Evolutionary conservation across 2,797 vertebrate species (phyloP), one percentile per base, ranked within the genome.

Genomic region (Micromesistius poutassou): DNA sequence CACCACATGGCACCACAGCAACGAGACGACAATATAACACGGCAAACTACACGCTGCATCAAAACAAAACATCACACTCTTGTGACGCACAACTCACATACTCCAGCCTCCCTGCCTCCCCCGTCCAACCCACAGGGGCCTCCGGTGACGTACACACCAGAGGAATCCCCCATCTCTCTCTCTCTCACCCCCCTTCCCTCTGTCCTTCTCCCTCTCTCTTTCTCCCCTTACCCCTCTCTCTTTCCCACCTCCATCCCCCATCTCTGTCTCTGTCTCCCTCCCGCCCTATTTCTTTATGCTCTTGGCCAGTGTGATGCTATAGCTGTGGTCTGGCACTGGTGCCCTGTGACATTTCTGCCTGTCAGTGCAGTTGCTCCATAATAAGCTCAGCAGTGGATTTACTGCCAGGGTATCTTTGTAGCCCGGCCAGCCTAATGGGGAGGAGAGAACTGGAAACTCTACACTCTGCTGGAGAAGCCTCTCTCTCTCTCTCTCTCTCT

Each of bases 311-410:
- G 50, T n/a, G 50, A 55, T 16, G 50, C 89, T 76, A 91, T 90
- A 89, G 87, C 84, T 91, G 91, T 78, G 92, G 92, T 90, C 89
- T 93, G 83, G 87, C 89, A 90, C 78, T 74, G 46, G 68, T 73
- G 78, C 68, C 38, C 78, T 80, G 84, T 80, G 87, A 89, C 90
- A 90, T 89, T 89, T 88, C 87, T 87, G 85, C 84, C 87, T 91
- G 90, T 88, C 87, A 89, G 83, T 81, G 85, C 82, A 84, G 85
- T 87, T 90, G 88, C 86, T 78, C 83, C 83, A 83, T 89, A 90
- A 91, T 86, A 87, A 88, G 86, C 87, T 87, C 85, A 83, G 88
- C 77, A 84, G 87, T 87, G 84, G 84, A 91, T 91, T 91, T 91
- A 91, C 85, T 88, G 90, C 90, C 87, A 80, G 82, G 82, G 79